Evolutionary conservation across 2,113 vertebrate genomes (phyloP), one percentile per base, ranked within the genome.

Genomic region (Chloropsis hardwickii): DNA sequence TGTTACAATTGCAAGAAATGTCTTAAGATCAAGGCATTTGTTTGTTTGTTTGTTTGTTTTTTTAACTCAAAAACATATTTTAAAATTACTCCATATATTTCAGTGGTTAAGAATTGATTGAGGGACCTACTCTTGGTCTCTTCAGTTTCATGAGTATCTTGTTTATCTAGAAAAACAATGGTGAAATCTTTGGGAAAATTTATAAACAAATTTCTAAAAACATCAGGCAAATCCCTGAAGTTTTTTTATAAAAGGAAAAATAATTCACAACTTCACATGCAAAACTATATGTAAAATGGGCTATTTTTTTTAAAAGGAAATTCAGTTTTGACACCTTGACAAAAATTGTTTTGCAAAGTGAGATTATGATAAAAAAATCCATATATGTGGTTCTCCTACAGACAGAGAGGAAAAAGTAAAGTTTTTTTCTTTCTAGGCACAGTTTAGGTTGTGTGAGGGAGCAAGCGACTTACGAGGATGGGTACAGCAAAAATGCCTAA

Each of bases 401-500:
- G 31, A 40, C 2, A 35, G 13, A 48, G 57, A 82, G 11, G 31
- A 86, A 88, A 70, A 88, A 16, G 6, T 33, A 21, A 67, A 77
- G 33, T 12, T 74, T 71, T n/a, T 71, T 86, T 37, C 47, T 31
- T 7, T 66, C 37, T 5, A 25, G 44, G 11, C 24, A 31, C 17
- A 12, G 3, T 78, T 91, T 45, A 47, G 16, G 24, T 53, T 95
- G 39, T 47, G 3, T 87, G 45, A 81, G 31, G n/a, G 5, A 74
- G 4, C 7, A 50, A 62, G 29, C 69, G 14, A 28, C 11, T 60
- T 82, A 56, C 0, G 0, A 77, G 18, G 21, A 27, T 73, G 28
- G 37, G 44, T 61, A 18, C 33, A 50, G 29, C 20, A 83, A 88
- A 92, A 95, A 53, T 28, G 35, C 9, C 48, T 65, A 22, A 39